phyloP scores from a whole-genome alignment of 2,113 vertebrate genomes.

The Uropsilus gracilis region DNA sequence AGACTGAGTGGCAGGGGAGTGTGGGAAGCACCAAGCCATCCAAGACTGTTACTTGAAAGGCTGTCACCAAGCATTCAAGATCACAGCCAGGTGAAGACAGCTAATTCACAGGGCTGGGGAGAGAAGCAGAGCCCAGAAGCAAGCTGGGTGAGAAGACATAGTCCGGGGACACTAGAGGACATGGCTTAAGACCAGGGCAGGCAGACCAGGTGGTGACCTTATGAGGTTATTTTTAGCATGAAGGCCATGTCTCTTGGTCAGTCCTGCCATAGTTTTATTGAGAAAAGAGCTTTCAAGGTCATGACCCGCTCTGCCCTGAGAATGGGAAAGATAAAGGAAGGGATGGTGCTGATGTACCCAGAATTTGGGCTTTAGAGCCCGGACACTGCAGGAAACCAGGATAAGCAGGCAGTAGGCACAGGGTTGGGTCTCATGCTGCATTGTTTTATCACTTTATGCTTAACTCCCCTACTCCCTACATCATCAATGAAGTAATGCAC shows the following conservation, averaged over 20 bases:
- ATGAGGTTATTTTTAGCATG: constrained; percentile 27
- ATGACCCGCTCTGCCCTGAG: background rate
- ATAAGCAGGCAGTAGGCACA: too few species aligned
- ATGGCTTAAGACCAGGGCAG: background rate
- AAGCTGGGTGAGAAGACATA: constrained; percentile 9
- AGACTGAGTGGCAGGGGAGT: background rate
- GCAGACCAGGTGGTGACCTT: background rate
- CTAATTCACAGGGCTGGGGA: background rate
- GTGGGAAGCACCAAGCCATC: background rate
- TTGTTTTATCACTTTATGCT: background rate
- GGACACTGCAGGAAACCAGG: background rate
- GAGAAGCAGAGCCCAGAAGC: constrained; percentile 14
- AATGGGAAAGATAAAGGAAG: background rate
- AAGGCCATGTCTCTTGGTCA: background rate
- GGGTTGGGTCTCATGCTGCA: background rate
- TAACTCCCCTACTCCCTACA: background rate
- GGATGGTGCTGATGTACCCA: rapidly evolving
- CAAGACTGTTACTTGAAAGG: background rate
- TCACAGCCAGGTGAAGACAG: constrained; percentile 29
- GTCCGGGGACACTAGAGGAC: constrained; percentile 50
- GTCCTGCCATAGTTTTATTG: background rate
- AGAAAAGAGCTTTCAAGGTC: background rate
- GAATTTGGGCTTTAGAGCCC: rapidly evolving
- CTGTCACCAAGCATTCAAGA: background rate
- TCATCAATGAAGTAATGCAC: background rate